Conservation (phyloP, 2,113 vertebrate species). For the Cryptomyrus ogoouensis region DNA sequence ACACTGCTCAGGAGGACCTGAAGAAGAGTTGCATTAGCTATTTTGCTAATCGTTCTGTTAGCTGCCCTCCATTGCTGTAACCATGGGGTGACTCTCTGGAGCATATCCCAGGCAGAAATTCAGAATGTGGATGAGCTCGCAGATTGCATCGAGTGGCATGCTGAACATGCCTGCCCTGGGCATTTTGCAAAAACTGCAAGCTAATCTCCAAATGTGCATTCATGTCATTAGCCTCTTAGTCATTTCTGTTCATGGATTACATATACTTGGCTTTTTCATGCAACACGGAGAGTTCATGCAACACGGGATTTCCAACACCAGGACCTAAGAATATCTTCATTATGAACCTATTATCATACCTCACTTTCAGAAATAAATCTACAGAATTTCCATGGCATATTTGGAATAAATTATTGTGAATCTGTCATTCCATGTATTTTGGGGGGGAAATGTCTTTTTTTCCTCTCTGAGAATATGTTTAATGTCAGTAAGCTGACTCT, state of each 20-base stretch:
- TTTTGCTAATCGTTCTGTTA: conserved; percentile 35
- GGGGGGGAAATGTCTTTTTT: not conserved
- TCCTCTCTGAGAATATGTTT: not conserved
- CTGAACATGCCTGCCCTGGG: not conserved
- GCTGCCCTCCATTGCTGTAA: conserved; percentile 33
- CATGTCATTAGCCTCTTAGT: not conserved
- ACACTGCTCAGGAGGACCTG: conserved; percentile 2
- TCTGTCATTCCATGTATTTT: not conserved
- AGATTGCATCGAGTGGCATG: conserved; percentile 24
- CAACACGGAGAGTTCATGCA: not conserved
- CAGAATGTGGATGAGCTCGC: not conserved
- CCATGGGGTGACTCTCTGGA: conserved; percentile 19
- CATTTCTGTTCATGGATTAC: not conserved
- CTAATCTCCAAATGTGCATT: not conserved
- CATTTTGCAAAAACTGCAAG: not conserved
- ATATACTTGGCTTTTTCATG: not conserved
- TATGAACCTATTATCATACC: not conserved
- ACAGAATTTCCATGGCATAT: not conserved
- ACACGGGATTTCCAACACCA: not conserved
- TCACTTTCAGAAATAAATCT: not conserved
- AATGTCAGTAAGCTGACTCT: not conserved
- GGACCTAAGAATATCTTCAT: not conserved
- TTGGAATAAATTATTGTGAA: not conserved
- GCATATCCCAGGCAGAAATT: conserved; percentile 23
- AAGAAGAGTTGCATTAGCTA: conserved; percentile 32